phyloP scores from a whole-genome alignment of 2,888 invertebrate species.

The Pristionchus arcanus region DNA sequence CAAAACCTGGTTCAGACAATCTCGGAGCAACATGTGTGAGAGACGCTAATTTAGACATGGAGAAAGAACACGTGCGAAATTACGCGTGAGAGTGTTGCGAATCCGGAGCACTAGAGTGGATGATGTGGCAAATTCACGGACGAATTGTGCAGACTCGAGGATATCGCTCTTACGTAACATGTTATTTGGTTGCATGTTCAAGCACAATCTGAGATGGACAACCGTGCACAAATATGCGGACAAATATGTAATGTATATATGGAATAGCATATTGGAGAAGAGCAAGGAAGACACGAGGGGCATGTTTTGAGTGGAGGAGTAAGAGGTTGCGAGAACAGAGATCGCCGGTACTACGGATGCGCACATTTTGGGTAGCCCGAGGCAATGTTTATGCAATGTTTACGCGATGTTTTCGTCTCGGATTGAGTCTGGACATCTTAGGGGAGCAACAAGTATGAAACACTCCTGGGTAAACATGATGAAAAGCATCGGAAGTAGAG shows the following conservation, averaged over 20 bases:
- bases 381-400: neutral
- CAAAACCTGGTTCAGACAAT: too few relatives aligned
- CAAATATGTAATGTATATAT: constrained; percentile 29
- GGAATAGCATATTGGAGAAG: neutral
- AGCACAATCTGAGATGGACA: neutral
- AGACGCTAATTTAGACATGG: neutral
- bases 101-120: neutral
- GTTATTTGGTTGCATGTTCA: neutral
- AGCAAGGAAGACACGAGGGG: constrained; percentile 9
- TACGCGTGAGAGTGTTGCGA: neutral
- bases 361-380: neutral
- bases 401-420: neutral
- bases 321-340: constrained; percentile 7
- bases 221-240: neutral
- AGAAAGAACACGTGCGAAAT: neutral
- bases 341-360: neutral
- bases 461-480: neutral
- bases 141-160: neutral
- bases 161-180: too few relatives aligned
- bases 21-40: neutral
- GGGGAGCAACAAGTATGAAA: neutral
- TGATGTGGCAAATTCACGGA: neutral
- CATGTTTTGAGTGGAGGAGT: constrained; percentile 1
- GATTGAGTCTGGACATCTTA: neutral
- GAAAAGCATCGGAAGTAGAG: neutral